Evolutionary conservation across 1,140 invertebrate species (phyloP).

Genomic region (Drosophila suzukii): DNA sequence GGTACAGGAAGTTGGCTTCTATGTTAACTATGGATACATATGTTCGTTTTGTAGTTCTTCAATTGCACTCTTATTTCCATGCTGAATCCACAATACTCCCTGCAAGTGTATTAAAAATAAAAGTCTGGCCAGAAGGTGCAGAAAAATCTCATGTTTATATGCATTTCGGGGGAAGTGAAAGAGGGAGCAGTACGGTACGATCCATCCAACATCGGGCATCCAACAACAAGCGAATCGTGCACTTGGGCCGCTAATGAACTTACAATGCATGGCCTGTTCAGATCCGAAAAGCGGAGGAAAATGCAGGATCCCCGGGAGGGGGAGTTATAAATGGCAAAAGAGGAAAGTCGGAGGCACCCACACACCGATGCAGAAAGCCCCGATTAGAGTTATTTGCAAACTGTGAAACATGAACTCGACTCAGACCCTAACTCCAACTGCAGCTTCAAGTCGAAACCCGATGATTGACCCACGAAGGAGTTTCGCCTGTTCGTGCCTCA

Average conservation of each 20-base stretch:
- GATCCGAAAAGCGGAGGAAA: constrained; percentile 37
- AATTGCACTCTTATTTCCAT: not conserved
- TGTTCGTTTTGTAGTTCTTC: too few relatives aligned
- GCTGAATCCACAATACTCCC: not conserved
- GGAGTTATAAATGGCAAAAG: not conserved
- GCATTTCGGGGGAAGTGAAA: constrained; percentile 54
- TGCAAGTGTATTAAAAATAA: constrained; percentile 4
- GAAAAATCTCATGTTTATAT: constrained; percentile 82
- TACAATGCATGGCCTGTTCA: constrained; percentile 73
- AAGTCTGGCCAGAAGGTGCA: constrained; percentile 28
- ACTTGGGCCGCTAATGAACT: constrained; percentile 78
- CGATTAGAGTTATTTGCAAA: constrained; percentile 56
- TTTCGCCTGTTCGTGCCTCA: constrained; percentile 60
- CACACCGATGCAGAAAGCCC: constrained; percentile 28
- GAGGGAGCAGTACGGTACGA: constrained; percentile 21
- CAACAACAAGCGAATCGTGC: constrained; percentile 67
- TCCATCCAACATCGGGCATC: constrained; percentile 19
- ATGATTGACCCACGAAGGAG: constrained; percentile 67
- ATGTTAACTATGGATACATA: too few relatives aligned
- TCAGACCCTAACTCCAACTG: constrained; percentile 15
- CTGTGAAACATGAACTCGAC: constrained; percentile 66
- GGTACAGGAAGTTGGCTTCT: too few relatives aligned
- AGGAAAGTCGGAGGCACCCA: constrained; percentile 15
- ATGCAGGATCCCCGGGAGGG: constrained; percentile 26
- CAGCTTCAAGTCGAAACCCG: constrained; percentile 20